Evolutionary conservation across 2,888 invertebrate genomes (phyloP), one percentile per base, ranked within the genome.

Genomic region (Crossocerus cetratus): DNA sequence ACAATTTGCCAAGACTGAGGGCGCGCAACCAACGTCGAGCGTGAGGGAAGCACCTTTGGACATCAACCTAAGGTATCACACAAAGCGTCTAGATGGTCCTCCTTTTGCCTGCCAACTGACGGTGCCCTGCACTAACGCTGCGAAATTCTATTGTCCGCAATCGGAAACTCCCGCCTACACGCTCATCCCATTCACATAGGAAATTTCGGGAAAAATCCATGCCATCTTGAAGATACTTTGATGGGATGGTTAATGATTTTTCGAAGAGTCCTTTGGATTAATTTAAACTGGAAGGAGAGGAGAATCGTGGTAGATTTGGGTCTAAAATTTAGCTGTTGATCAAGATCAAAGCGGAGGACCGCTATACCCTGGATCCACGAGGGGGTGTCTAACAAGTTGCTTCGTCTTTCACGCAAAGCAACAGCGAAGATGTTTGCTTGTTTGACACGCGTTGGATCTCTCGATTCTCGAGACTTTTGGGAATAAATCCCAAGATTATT

Each of bases 1-100:
- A 90, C 90, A 90, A 90, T 90, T 90, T 90, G 88, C 89, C 84
- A 87, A 88, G 86, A 87, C 87, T 83, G 80, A 87, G 85, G 85
- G 84, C 81, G 81, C 32, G 32, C 77, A 78, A 75, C 77, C 76
- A 80, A 81, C 77, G 84, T 76, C 79, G 83, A 86, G 89, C 87
- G 89, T 83, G 85, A 85, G 86, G 82, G 79, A 86, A 87, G 86
- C 87, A 89, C 89, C 89, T 90, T 90, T 90, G 89, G 89, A 90
- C 89, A 90, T 89, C 89, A 89, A 86, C 83, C 77, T 32, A 57
- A 65, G 83, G 83, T 88, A 88, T 87, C 87, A 83, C 86, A 86
- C 83, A 86, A 85, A 85, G 80, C 83, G 75, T 83, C 80, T 81
- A 72, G 69, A 74, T 73, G 62, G 69, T 83, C 65, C 70, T 78